phyloP scores from a whole-genome alignment of 1,140 invertebrate genomes.

The Euura saliciscinereae region DNA sequence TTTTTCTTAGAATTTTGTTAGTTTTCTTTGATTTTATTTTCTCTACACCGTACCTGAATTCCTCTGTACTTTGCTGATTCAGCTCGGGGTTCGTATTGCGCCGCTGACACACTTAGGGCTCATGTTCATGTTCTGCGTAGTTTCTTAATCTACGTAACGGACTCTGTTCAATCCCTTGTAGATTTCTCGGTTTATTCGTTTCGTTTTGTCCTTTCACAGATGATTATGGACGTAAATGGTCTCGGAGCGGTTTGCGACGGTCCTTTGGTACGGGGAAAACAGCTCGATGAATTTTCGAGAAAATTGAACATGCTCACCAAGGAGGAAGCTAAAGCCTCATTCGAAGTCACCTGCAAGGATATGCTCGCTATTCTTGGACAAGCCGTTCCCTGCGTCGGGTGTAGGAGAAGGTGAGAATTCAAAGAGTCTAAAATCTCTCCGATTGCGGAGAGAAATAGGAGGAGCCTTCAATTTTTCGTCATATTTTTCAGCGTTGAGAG shows the following conservation, averaged over 20 bases:
- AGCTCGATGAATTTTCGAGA: slow-evolving; percentile 81
- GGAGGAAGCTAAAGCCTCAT: slow-evolving; percentile 78
- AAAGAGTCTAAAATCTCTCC: too few species aligned
- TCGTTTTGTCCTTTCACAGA: slow-evolving; percentile 64
- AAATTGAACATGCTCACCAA: slow-evolving; percentile 80
- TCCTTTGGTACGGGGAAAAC: slow-evolving; percentile 76
- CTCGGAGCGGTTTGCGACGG: slow-evolving; percentile 81
- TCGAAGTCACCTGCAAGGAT: slow-evolving; percentile 83
- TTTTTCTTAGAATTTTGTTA: too few species aligned
- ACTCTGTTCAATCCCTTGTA: background rate
- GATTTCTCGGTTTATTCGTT: slow-evolving; percentile 12
- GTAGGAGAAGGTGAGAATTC: slow-evolving; percentile 77
- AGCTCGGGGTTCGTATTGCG: background rate
- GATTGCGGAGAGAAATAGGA: too few species aligned
- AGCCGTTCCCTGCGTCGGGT: slow-evolving; percentile 91
- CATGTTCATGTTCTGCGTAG: background rate
- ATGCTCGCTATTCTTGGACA: slow-evolving; percentile 84
- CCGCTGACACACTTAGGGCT: background rate
- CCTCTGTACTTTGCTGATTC: background rate
- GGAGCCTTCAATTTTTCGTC: background rate
- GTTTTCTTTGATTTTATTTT: too few species aligned
- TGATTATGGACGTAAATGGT: slow-evolving; percentile 88
- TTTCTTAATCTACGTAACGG: background rate
- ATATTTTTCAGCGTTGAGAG: slow-evolving; percentile 78
- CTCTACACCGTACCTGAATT: too few species aligned